These are phyloP conservation scores for Rhombomys opimus DNA, from an alignment of 2,113 vertebrate genomes.

Conservation along the genomic window DNA sequence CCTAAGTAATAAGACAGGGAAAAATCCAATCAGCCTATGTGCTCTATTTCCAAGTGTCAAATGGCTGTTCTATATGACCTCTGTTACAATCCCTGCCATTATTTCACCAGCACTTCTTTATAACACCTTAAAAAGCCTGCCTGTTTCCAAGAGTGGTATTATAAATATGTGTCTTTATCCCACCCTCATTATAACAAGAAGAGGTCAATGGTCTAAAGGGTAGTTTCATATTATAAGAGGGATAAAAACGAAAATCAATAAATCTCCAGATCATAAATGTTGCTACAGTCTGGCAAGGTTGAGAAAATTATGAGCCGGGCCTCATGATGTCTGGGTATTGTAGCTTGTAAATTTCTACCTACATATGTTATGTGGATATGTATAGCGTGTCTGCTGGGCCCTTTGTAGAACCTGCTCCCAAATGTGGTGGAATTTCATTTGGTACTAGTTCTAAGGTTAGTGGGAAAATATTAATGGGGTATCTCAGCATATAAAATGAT, in stretches of 20 bases:
- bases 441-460: slow-evolving; percentile 77
- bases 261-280: slow-evolving; percentile 91
- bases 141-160: slow-evolving; percentile 82
- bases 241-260: slow-evolving; percentile 91
- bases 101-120: slow-evolving; percentile 82
- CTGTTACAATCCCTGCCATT: slow-evolving; percentile 82
- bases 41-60: slow-evolving; percentile 82
- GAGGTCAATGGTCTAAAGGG: slow-evolving; percentile 87
- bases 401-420: slow-evolving; percentile 85
- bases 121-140: slow-evolving; percentile 85
- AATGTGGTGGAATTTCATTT: slow-evolving; percentile 82
- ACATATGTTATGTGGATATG: slow-evolving; percentile 88
- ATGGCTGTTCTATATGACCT: slow-evolving; percentile 81
- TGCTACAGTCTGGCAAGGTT: slow-evolving; percentile 88
- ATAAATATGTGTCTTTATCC: slow-evolving; percentile 85
- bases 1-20: slow-evolving; percentile 55
- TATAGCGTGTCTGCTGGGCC: slow-evolving; percentile 82
- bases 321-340: slow-evolving; percentile 89
- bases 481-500: slow-evolving; percentile 47
- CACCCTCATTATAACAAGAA: slow-evolving; percentile 87
- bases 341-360: slow-evolving; percentile 91
- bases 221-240: slow-evolving; percentile 89
- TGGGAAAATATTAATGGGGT: slow-evolving; percentile 49
- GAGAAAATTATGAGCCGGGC: slow-evolving; percentile 89
- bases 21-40: slow-evolving; percentile 70